phyloP scores from a whole-genome alignment of 2,888 invertebrate species.

The Carterocephalus palaemon region DNA sequence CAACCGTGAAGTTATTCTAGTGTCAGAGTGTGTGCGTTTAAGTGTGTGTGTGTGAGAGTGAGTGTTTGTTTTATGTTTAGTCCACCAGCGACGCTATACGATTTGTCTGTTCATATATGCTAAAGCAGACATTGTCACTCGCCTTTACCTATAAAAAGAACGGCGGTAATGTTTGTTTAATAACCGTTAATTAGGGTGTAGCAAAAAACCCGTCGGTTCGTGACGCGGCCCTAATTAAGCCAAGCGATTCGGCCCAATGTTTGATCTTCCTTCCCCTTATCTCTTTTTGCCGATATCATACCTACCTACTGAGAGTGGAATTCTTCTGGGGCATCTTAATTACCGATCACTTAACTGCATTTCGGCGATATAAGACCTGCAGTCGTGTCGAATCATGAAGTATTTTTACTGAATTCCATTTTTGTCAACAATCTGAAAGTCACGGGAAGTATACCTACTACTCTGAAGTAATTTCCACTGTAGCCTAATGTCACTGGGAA shows the following conservation, averaged over 20 bases:
- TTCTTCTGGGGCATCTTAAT: conserved; percentile 18
- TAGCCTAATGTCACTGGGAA: too few species aligned
- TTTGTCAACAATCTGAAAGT: too few species aligned
- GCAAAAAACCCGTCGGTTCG: conserved; percentile 18
- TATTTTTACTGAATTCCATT: not conserved
- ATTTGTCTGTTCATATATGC: not conserved
- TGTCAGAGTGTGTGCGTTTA: too few species aligned
- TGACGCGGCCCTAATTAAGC: conserved; percentile 21
- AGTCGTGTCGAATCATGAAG: not conserved
- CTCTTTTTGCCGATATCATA: conserved; percentile 18
- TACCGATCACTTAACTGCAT: conserved; percentile 14
- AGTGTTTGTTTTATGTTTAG: too few species aligned
- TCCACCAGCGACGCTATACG: too few species aligned
- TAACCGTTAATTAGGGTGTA: conserved; percentile 22
- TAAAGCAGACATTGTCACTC: conserved; percentile 14
- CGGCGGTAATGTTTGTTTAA: conserved; percentile 16
- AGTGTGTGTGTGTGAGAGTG: too few species aligned
- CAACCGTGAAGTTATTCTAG: too few species aligned
- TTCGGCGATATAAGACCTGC: conserved; percentile 7
- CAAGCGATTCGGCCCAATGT: conserved; percentile 19
- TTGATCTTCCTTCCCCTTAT: conserved; percentile 14
- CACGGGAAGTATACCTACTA: too few species aligned
- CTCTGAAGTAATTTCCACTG: too few species aligned
- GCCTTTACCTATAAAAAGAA: conserved; percentile 8
- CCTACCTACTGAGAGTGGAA: conserved; percentile 17